A percentile compares a stretch with the other conserved stretches of the same genome.
Conservation (phyloP, 2,888 invertebrate genomes). For the Bruchidius siliquastri region DNA sequence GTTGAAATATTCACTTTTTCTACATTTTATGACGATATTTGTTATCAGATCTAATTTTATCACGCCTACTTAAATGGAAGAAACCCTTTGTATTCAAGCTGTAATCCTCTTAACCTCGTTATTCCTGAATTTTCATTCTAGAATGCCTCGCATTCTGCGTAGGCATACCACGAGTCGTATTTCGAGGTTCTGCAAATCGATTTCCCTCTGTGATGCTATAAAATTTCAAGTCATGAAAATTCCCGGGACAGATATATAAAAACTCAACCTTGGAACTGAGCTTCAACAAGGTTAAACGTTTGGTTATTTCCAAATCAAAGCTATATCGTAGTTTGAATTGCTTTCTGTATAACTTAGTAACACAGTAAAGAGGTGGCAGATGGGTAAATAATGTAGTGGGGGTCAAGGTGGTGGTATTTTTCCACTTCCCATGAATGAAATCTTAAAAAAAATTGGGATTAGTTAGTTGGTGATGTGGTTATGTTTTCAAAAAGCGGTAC, state of each 20-base stretch:
- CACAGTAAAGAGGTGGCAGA: too few relatives aligned
- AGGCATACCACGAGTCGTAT: neutral
- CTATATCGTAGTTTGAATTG: too few relatives aligned
- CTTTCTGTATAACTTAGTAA: too few relatives aligned
- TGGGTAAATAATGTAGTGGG: too few relatives aligned
- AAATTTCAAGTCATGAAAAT: neutral
- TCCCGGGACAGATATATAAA: neutral
- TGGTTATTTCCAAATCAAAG: too few relatives aligned
- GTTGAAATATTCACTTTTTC: too few relatives aligned
- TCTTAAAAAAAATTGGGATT: too few relatives aligned
- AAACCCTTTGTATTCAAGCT: neutral
- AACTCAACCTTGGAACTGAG: neutral
- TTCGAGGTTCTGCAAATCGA: neutral
- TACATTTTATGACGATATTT: too few relatives aligned
- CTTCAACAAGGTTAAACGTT: neutral
- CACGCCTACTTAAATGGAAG: neutral
- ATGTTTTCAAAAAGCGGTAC: too few relatives aligned
- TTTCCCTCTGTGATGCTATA: neutral
- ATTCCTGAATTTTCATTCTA: neutral
- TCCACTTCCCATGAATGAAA: too few relatives aligned
- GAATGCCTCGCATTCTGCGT: neutral
- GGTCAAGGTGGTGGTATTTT: too few relatives aligned
- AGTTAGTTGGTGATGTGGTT: too few relatives aligned
- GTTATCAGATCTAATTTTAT: neutral
- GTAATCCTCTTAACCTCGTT: neutral